These are phyloP conservation scores for Riparia riparia DNA, from an alignment of 2,113 vertebrate genomes.

Conservation along the genomic window DNA sequence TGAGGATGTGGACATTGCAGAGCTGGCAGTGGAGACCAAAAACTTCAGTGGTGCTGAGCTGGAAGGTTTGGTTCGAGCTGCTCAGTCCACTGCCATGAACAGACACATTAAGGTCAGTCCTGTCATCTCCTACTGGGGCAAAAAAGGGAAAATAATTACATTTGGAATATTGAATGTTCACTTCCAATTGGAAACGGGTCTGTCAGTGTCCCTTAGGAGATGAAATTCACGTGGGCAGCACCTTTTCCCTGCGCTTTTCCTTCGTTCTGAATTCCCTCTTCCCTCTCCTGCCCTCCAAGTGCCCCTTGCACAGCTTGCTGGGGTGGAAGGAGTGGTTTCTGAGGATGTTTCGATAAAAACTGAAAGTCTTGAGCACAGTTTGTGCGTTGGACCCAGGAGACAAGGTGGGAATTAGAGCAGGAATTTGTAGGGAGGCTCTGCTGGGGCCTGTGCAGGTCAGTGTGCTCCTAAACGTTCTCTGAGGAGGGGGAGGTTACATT, in stretches of 20 bases:
- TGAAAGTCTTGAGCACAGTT: not conserved
- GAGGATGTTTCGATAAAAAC: not conserved
- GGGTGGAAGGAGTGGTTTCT: not conserved
- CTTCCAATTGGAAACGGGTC: not conserved
- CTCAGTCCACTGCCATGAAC: constrained; percentile 98
- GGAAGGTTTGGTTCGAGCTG: constrained; percentile 93
- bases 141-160: not conserved
- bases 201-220: not conserved
- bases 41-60: constrained; percentile 96
- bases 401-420: not conserved
- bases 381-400: not conserved
- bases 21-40: constrained; percentile 92
- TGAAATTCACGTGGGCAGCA: not conserved
- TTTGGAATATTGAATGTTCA: not conserved
- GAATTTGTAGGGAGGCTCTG: not conserved
- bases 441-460: not conserved
- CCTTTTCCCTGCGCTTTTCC: not conserved
- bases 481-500: fast-evolving
- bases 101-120: constrained; percentile 94
- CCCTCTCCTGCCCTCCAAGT: not conserved
- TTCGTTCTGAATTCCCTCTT: not conserved
- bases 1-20: constrained; percentile 85
- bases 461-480: not conserved
- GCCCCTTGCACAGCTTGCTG: not conserved
- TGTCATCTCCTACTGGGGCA: not conserved